These are phyloP conservation scores for Eulimnadia texana DNA, from an alignment of 1,140 invertebrate genomes.

Conservation along the genomic window DNA sequence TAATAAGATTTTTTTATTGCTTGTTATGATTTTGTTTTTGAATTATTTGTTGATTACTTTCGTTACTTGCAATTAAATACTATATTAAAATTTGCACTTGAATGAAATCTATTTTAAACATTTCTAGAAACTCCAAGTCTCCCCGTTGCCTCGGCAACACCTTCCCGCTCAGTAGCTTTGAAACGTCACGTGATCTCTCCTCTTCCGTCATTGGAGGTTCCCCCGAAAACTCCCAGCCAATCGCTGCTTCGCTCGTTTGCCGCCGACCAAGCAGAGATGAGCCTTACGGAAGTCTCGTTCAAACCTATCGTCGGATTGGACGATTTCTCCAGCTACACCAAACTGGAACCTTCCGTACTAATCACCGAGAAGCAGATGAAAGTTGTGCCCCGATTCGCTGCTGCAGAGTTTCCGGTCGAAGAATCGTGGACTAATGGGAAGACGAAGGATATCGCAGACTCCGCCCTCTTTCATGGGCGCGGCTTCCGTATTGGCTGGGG, in stretches of 20 bases:
- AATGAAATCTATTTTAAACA: background rate
- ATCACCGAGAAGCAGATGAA: background rate
- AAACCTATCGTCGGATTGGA: background rate
- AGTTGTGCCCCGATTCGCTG: conserved; percentile 19
- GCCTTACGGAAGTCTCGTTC: background rate
- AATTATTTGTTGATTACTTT: too few relatives aligned
- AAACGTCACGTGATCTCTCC: background rate
- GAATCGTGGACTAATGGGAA: conserved; percentile 32
- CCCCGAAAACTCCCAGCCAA: background rate
- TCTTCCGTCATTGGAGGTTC: background rate
- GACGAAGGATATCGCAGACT: conserved; percentile 43
- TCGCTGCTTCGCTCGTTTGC: background rate
- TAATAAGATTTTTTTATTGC: too few relatives aligned
- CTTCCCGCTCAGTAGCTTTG: background rate
- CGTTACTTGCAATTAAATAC: background rate
- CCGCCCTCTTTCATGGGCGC: conserved; percentile 43
- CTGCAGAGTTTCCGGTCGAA: conserved; percentile 30
- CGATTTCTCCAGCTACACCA: background rate
- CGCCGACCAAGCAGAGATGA: too few relatives aligned
- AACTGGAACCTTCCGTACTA: background rate
- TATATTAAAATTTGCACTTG: background rate
- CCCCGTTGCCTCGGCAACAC: background rate
- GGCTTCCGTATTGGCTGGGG: conserved; percentile 61
- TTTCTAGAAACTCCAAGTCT: background rate
- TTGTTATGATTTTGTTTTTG: too few relatives aligned